A percentile compares a stretch with the other conserved stretches of the same genome.
These are phyloP conservation scores for Rhopilema esculentum DNA, from an alignment of 30 jellyfish, hydroid and myxozoan species.

Conservation along the genomic window DNA sequence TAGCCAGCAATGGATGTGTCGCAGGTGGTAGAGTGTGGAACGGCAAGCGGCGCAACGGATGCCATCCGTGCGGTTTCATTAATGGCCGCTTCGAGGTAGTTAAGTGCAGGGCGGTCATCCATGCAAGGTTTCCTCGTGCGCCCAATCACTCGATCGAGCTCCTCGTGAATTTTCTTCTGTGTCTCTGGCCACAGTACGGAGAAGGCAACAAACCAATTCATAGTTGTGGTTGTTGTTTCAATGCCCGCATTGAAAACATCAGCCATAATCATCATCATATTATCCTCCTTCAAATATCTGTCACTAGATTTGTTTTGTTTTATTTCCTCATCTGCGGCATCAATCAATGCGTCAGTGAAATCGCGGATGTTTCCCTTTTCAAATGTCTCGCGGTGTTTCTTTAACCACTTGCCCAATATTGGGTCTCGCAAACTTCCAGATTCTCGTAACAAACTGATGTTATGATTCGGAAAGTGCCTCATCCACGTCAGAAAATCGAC, in stretches of 20 bases:
- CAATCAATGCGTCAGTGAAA: constrained; percentile 70
- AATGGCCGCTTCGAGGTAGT: constrained; percentile 71
- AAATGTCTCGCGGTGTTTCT: constrained; percentile 61
- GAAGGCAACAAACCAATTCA: constrained; percentile 77
- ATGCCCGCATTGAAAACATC: constrained; percentile 77
- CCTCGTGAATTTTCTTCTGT: constrained; percentile 62
- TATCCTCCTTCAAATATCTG: constrained; percentile 54
- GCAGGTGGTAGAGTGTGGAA: constrained; percentile 81
- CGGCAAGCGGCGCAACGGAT: constrained; percentile 77
- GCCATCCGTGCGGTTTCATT: constrained; percentile 79
- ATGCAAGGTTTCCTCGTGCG: constrained; percentile 45
- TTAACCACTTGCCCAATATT: constrained; percentile 59
- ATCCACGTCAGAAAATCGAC: constrained; percentile 67
- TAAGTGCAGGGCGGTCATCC: constrained; percentile 66
- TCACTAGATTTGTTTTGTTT: constrained; percentile 36
- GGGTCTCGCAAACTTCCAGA: constrained; percentile 76
- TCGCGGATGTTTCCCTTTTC: constrained; percentile 60
- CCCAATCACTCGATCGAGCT: constrained; percentile 68
- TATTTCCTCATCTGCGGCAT: constrained; percentile 67
- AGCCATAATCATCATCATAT: constrained; percentile 65
- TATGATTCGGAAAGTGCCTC: constrained; percentile 55
- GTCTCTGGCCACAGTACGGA: constrained; percentile 68
- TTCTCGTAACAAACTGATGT: constrained; percentile 44
- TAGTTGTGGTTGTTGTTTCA: constrained; percentile 77
- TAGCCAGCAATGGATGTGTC: constrained; percentile 79